A percentile compares a stretch with the other conserved stretches of the same genome.
Evolutionary conservation across 2,797 vertebrate genomes (phyloP).

Genomic region (Okamejei kenojei): DNA sequence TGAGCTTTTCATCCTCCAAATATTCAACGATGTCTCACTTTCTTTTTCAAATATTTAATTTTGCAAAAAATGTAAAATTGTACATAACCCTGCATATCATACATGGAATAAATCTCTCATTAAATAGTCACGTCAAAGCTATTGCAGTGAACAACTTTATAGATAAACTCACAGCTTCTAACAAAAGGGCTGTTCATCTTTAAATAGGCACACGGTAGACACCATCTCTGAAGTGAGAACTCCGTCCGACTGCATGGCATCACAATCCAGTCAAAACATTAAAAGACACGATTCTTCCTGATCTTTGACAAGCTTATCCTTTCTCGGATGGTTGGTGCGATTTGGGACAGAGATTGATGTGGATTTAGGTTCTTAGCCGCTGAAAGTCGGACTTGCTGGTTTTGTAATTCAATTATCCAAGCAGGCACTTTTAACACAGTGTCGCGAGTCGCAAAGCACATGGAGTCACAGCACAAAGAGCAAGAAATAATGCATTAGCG

Average conservation of each 20-base stretch:
- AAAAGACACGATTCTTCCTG: background rate
- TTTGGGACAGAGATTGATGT: background rate
- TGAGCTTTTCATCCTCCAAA: background rate
- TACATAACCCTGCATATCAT: background rate
- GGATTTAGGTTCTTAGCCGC: background rate
- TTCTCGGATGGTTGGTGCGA: background rate
- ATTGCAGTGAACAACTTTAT: conserved; percentile 16
- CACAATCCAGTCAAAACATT: background rate
- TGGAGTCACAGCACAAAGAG: background rate
- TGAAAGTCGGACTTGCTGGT: background rate
- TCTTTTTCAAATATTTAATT: conserved; percentile 26
- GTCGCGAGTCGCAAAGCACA: background rate
- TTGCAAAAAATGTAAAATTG: background rate
- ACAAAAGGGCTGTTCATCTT: background rate
- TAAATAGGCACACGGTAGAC: background rate
- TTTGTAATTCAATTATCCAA: background rate
- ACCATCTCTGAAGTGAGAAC: background rate
- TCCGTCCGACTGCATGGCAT: background rate
- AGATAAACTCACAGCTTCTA: background rate
- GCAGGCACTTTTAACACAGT: background rate
- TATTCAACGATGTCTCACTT: background rate
- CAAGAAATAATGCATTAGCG: background rate
- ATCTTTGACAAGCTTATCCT: background rate
- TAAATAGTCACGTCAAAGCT: background rate
- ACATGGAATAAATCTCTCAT: conserved; percentile 1